Conservation (phyloP, 1,140 invertebrate species). For the Megathymus violae region DNA sequence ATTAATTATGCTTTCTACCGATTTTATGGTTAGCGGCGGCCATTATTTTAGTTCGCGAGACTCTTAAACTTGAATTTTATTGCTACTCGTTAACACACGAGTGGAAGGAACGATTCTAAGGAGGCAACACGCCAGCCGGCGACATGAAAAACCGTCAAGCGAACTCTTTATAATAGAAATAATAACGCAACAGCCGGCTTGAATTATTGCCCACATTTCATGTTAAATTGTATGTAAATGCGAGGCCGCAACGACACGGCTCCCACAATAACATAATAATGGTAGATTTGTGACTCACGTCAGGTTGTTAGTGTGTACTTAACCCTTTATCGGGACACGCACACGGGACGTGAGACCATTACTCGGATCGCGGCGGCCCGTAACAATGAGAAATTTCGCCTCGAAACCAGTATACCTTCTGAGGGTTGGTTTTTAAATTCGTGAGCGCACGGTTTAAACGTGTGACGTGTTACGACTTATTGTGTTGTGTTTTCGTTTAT, state of each 20-base stretch:
- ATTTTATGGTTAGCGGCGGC: constrained; percentile 28
- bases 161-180: constrained; percentile 80
- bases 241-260: constrained; percentile 68
- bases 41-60: constrained; percentile 30
- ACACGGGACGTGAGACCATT: constrained; percentile 78
- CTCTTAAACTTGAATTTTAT: constrained; percentile 43
- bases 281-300: constrained; percentile 82
- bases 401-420: constrained; percentile 49
- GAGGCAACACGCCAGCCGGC: constrained; percentile 59
- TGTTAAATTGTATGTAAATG: constrained; percentile 83
- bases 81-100: constrained; percentile 51
- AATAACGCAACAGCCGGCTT: constrained; percentile 72
- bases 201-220: constrained; percentile 81
- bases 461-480: constrained; percentile 60
- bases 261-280: constrained; percentile 83
- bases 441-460: constrained; percentile 62
- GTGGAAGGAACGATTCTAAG: constrained; percentile 42
- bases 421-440: constrained; percentile 61
- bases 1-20: constrained; percentile 34
- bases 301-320: constrained; percentile 80
- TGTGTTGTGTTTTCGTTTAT: constrained; percentile 58
- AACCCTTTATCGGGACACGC: constrained; percentile 82
- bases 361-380: constrained; percentile 59
- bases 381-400: constrained; percentile 57
- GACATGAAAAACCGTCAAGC: constrained; percentile 65